Percentiles rank a stretch among this genome's conserved stretches.
These are phyloP conservation scores for Macaria notata DNA, from an alignment of 2,888 invertebrate species.

Conservation along the genomic window DNA sequence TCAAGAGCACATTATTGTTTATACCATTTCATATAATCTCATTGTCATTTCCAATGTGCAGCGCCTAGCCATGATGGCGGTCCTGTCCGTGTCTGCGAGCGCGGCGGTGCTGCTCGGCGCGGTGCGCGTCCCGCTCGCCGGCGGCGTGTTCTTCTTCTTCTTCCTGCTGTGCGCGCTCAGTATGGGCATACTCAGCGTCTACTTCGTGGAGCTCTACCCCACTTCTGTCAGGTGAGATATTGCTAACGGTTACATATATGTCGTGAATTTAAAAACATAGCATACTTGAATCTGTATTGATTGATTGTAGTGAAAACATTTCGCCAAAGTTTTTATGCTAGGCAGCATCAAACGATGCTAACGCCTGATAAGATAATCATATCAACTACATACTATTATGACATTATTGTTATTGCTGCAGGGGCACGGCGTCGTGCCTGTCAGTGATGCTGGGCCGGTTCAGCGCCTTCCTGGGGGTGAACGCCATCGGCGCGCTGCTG, in stretches of 20 bases:
- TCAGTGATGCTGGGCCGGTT: conserved; percentile 84
- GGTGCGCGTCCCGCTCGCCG: conserved; percentile 62
- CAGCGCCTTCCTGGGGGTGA: conserved; percentile 85
- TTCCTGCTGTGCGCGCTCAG: conserved; percentile 69
- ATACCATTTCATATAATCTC: no score
- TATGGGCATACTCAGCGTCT: conserved; percentile 74
- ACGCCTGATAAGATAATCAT: no score
- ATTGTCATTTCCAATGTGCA: no score
- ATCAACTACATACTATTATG: no score
- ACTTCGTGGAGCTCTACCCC: conserved; percentile 75
- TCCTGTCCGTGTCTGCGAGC: conserved; percentile 53
- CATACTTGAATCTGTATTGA: no score
- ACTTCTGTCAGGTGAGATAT: conserved; percentile 67
- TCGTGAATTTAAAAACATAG: no score
- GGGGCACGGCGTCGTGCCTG: conserved; percentile 84
- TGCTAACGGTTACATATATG: no score
- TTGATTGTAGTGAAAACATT: no score
- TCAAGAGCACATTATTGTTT: no score
- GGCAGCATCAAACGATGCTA: no score
- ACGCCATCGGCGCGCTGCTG: conserved; percentile 84
- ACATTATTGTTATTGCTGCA: conserved; percentile 37
- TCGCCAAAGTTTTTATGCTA: no score
- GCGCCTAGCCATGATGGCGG: conserved; percentile 65
- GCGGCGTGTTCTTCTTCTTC: conserved; percentile 73
- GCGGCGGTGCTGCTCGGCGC: conserved; percentile 64